A percentile compares a stretch with the other conserved stretches of the same genome.
These are phyloP conservation scores for Adoxophyes honmai DNA, from an alignment of 1,140 invertebrate species.

Conservation along the genomic window DNA sequence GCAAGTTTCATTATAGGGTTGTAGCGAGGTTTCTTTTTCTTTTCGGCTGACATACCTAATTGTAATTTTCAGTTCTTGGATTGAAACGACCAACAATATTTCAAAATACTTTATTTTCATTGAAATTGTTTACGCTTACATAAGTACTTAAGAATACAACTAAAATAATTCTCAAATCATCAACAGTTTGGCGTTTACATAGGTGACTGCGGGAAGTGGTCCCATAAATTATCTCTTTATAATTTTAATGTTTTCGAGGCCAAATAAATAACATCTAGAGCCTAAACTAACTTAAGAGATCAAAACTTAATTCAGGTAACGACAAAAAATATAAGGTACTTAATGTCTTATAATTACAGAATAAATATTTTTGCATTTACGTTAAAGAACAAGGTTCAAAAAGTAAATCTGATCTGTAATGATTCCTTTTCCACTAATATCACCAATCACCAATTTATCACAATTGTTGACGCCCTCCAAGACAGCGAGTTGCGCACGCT, in stretches of 20 bases:
- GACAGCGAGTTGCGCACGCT: background rate
- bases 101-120: background rate
- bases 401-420: slow-evolving; percentile 10
- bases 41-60: no score
- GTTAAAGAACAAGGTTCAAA: slow-evolving; percentile 1
- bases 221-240: slow-evolving; percentile 1
- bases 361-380: slow-evolving; percentile 5
- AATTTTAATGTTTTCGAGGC: slow-evolving; percentile 34
- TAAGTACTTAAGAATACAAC: slow-evolving; percentile 61
- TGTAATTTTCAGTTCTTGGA: no score
- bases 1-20: no score
- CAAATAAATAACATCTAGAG: slow-evolving; percentile 50
- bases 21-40: no score
- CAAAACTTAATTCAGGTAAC: slow-evolving; percentile 71
- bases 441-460: slow-evolving; percentile 56
- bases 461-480: slow-evolving; percentile 21
- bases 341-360: slow-evolving; percentile 13
- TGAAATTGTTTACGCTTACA: slow-evolving; percentile 23
- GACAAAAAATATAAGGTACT: slow-evolving; percentile 30
- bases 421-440: slow-evolving; percentile 41
- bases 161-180: slow-evolving; percentile 68
- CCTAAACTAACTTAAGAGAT: slow-evolving; percentile 67
- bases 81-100: no score
- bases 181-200: slow-evolving; percentile 53
- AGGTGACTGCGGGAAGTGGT: slow-evolving; percentile 1